Percentiles rank a stretch among this genome's conserved stretches.
Evolutionary conservation across 2,113 vertebrate species (phyloP).

Genomic region (Neomonachus schauinslandi): DNA sequence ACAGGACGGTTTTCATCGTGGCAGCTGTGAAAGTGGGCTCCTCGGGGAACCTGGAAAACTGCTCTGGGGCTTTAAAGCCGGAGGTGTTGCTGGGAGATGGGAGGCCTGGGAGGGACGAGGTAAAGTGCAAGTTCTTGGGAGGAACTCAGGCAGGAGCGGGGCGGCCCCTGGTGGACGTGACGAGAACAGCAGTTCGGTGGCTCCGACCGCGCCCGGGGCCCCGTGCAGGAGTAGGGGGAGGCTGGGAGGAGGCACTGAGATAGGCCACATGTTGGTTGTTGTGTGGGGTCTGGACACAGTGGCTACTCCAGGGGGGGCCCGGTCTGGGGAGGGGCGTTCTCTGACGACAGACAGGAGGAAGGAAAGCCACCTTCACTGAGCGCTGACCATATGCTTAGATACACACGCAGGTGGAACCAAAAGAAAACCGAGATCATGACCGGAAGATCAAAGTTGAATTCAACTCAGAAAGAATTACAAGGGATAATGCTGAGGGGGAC

Average conservation of each 20-base stretch:
- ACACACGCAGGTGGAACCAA: not conserved
- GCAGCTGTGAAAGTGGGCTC: not conserved
- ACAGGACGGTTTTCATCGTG: not conserved
- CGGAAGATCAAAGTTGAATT: not conserved
- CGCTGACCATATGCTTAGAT: not conserved
- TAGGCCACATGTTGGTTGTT: not conserved
- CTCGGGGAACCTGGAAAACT: not conserved
- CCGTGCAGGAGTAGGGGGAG: no score
- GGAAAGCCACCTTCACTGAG: not conserved
- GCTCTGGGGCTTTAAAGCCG: constrained; percentile 41
- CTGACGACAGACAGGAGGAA: not conserved
- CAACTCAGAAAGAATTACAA: not conserved
- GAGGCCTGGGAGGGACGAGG: not conserved
- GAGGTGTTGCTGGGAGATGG: constrained; percentile 34
- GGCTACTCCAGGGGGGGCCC: not conserved
- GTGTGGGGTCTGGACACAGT: not conserved
- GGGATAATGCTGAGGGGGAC: not conserved
- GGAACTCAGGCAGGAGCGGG: not conserved
- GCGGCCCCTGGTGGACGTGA: constrained; percentile 66
- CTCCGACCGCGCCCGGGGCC: not conserved
- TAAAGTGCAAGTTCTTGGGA: not conserved
- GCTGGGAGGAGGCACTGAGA: not conserved
- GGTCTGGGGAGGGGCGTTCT: not conserved
- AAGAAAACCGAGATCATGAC: not conserved
- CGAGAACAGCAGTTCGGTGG: not conserved